phyloP scores from a whole-genome alignment of 2,888 invertebrate genomes.

The Patella ulyssiponensis region DNA sequence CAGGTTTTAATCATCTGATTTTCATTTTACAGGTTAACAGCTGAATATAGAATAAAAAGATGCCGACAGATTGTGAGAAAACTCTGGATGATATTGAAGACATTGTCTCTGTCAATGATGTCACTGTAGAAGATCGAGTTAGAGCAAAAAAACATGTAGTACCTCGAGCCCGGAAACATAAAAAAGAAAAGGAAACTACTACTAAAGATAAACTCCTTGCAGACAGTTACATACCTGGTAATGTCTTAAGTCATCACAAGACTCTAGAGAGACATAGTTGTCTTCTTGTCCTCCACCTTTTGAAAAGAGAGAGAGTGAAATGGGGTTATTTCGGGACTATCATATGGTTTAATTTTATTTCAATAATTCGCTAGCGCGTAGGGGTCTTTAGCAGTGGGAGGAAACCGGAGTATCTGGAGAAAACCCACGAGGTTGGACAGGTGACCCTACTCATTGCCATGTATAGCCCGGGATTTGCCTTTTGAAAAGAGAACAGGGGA shows the following conservation, averaged over 20 bases:
- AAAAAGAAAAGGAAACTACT: constrained; percentile 21
- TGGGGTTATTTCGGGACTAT: too few species aligned
- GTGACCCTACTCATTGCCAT: too few species aligned
- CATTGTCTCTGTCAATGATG: constrained; percentile 47
- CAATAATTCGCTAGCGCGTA: too few species aligned
- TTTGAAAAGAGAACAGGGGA: too few species aligned
- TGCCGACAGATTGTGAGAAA: constrained; percentile 36
- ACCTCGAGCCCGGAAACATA: constrained; percentile 46
- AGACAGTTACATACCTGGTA: constrained; percentile 75
- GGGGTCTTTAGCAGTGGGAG: too few species aligned
- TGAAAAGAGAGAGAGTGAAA: too few species aligned
- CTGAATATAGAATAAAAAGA: constrained; percentile 8
- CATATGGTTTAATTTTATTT: too few species aligned
- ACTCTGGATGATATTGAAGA: constrained; percentile 64
- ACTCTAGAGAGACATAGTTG: too few species aligned
- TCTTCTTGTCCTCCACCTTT: too few species aligned
- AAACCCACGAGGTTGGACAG: too few species aligned
- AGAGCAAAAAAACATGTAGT: constrained; percentile 48
- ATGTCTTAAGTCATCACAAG: neutral
- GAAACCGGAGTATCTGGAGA: too few species aligned
- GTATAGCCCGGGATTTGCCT: too few species aligned
- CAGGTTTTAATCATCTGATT: constrained; percentile 27
- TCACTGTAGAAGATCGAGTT: constrained; percentile 42
- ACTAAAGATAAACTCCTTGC: constrained; percentile 37
- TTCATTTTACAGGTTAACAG: neutral